Conservation (phyloP, 2,888 invertebrate species). For the Lasioglossum oenotherae region DNA sequence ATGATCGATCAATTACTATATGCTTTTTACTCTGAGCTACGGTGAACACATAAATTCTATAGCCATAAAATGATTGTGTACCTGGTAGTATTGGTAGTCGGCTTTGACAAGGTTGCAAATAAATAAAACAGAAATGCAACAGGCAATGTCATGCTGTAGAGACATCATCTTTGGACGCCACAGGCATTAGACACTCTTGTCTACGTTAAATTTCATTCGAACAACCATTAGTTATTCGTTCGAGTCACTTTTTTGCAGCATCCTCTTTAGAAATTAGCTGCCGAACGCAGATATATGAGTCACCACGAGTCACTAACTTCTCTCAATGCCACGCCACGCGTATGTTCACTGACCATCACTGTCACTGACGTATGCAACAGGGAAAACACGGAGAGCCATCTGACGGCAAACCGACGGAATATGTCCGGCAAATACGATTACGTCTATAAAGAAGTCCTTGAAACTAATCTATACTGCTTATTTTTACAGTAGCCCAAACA, state of each 20-base stretch:
- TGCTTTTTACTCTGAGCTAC: not conserved
- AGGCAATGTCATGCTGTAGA: conserved; percentile 60
- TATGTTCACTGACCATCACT: conserved; percentile 26
- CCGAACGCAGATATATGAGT: not conserved
- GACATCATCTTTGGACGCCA: conserved; percentile 67
- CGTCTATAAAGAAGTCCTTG: conserved; percentile 8
- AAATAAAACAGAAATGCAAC: conserved; percentile 66
- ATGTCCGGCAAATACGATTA: conserved; percentile 23
- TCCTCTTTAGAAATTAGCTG: conserved; percentile 12
- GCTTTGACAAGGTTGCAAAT: conserved; percentile 46
- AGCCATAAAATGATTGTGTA: conserved; percentile 40
- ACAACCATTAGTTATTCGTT: not conserved
- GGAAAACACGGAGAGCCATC: conserved; percentile 45
- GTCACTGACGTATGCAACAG: conserved; percentile 31
- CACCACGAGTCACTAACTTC: not conserved
- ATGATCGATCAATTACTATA: not conserved
- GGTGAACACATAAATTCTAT: not conserved
- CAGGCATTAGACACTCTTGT: conserved; percentile 59
- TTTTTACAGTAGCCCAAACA: not conserved
- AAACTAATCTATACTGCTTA: not conserved
- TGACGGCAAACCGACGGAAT: conserved; percentile 31
- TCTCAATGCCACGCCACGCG: conserved; percentile 49
- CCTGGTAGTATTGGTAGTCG: conserved; percentile 62
- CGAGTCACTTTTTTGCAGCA: conserved; percentile 1
- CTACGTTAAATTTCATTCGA: conserved; percentile 18